phyloP scores from a whole-genome alignment of 2,888 invertebrate species.

The Drosophila histrio region DNA sequence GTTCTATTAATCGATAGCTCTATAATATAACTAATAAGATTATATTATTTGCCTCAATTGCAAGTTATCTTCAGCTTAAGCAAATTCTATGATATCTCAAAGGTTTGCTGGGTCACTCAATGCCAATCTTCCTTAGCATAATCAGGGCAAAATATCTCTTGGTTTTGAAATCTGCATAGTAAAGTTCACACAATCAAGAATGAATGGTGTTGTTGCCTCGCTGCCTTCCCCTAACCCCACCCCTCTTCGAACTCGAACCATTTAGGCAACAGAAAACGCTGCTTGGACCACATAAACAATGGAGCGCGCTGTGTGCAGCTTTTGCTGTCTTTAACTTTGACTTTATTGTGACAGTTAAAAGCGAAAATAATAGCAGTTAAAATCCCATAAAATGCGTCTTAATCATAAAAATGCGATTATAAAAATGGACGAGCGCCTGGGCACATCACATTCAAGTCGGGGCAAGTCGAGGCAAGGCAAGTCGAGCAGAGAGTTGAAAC shows the following conservation, averaged over 20 bases:
- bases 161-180: slow-evolving; percentile 55
- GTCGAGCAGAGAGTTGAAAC: neutral
- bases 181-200: slow-evolving; percentile 35
- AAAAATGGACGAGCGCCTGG: slow-evolving; percentile 66
- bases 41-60: too few relatives aligned
- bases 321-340: slow-evolving; percentile 77
- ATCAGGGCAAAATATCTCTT: slow-evolving; percentile 30
- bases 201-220: slow-evolving; percentile 25
- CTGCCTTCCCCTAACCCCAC: neutral
- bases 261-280: slow-evolving; percentile 36
- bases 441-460: slow-evolving; percentile 15
- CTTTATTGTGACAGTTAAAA: slow-evolving; percentile 80
- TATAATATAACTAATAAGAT: too few relatives aligned
- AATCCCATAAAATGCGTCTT: slow-evolving; percentile 81
- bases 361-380: slow-evolving; percentile 80
- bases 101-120: neutral
- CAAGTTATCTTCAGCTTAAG: neutral
- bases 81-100: neutral
- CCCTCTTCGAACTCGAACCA: slow-evolving; percentile 3
- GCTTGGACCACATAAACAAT: slow-evolving; percentile 63
- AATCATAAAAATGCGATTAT: slow-evolving; percentile 82
- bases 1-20: too few relatives aligned
- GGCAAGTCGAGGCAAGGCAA: neutral
- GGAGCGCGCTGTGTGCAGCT: slow-evolving; percentile 58
- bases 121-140: slow-evolving; percentile 15